Evolutionary conservation across 2,113 vertebrate genomes (phyloP), one percentile per base, ranked within the genome.

Genomic region (Oryzias woworae): DNA sequence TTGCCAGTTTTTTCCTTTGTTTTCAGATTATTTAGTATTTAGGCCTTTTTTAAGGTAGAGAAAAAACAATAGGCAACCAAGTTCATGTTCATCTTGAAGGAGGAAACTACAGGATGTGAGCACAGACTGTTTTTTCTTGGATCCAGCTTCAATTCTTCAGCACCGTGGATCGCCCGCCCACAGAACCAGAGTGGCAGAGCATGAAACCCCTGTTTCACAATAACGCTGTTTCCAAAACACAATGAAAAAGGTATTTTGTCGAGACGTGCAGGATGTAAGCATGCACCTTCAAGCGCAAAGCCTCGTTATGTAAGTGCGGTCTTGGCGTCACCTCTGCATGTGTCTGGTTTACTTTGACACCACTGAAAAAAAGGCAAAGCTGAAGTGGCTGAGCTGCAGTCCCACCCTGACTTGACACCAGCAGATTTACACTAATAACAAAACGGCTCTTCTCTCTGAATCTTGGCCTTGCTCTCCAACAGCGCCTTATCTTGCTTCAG

Each of bases 381-480:
- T 16, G 18, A 52, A 84, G 68, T 55, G 44, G 43, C 4, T 16
- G 42, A 59, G 47, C 53, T 31, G 8, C 26, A 36, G 31, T 69
- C n/a, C 41, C 22, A 45, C 43, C 52, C 64, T 13, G 18, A 66
- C 12, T 12, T 66, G 64, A 78, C 69, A 74, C 23, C 16, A 4
- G 15, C 66, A 81, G 75, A 84, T 84, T 84, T 76, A 69, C 53
- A 51, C 77, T 71, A 77, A 86, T 75, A 54, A 78, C 69, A 80
- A 72, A 70, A 48, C 23, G 36, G 17, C 54, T 66, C 50, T 28
- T 62, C 66, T 75, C 48, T 45, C 64, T 55, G 2, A 44, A 49
- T 60, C 54, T 81, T 73, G 55, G 78, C 77, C 71, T 67, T 63
- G 78, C 54, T 78, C 44, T 16, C 28, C 54, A 72, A 45, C 62